Evolutionary conservation across 2,797 vertebrate species (phyloP), one percentile per base, ranked within the genome.

Genomic region (Anas bahamensis): DNA sequence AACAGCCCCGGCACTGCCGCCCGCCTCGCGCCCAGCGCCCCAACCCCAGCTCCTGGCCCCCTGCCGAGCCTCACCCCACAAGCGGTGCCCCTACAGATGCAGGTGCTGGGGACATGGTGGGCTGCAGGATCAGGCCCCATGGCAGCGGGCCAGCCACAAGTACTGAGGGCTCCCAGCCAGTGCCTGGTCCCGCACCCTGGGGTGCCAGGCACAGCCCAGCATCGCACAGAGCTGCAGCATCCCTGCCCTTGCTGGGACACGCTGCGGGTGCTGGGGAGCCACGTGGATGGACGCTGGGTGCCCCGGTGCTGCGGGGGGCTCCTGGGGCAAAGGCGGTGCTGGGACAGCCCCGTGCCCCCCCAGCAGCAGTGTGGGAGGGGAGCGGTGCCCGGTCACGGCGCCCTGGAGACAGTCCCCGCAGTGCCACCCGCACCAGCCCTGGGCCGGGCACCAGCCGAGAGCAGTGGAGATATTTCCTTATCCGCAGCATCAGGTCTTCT

Each of bases 401-500:
- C 83, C 44, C 12, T n/a, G 70, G 76, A 83, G 88, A 93, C 48
- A 42, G 29, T 37, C 50, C 31, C 50, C 57, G 39, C 46, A 9
- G 0, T n/a, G 73, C 2, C 2, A 1, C 42, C 64, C 2, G 1
- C 44, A 76, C 68, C 88, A 91, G 23, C 17, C 11, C 39, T 66
- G 60, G 59, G 24, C 56, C 64, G 2, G 57, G 86, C 72, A 93
- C 50, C 78, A 86, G 70, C 69, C 61, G 52, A 80, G 79, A 89
- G 81, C 64, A 73, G 41, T 11, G 3, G 89, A 91, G 90, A 92
- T 88, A 55, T 79, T 90, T 88, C 82, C 56, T 93, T 94, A 96
- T 95, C 93, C 14, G 86, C 69, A 86, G 92, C 93, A 97, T 96
- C 93, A 88, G 96, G 89, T 88, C 94, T 88, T 88, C 94, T 88